Evolutionary conservation across 2,797 vertebrate species (phyloP), one percentile per base, ranked within the genome.

Genomic region (Enteromius trimaculatus): DNA sequence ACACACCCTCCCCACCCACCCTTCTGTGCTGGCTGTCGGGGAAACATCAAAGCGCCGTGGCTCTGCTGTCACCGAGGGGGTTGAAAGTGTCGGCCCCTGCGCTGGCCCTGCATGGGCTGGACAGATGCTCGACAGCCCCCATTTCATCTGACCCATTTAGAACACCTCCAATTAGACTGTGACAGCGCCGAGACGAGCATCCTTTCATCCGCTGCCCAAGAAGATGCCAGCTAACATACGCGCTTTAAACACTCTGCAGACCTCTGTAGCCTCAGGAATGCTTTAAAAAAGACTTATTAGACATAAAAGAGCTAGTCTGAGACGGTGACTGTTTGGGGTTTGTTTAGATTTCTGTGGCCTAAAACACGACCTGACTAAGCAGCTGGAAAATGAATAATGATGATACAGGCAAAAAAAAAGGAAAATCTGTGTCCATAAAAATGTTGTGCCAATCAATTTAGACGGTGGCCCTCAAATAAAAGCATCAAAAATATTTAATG

Each of bases 41-140:
- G 81, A 86, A 92, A 94, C 94, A 94, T 95, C 93, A 95, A 95
- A 95, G 94, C 87, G 4, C 86, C 89, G 92, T 89, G 92, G 86
- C 90, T 88, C 82, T 70, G 90, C 89, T 88, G 94, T 93, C 92
- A 91, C 91, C 85, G 84, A 91, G 91, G 90, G 68, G 70, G 79
- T 83, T 84, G 74, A 88, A 76, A 80, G 80, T 81, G 85, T 86
- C 84, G 90, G 86, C 87, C 79, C 89, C 89, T 92, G 86, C 89
- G 86, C 82, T 53, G 79, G 72, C 84, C 84, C 79, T 81, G 64
- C 82, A 78, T 79, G 81, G 47, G 79, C 78, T 78, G 82, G 84
- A 86, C 84, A 86, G 84, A 80, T 88, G 84, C 81, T 83, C 66
- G 84, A 82, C 81, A 84, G 82, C 68, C 75, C 75, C 68, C 78